These are phyloP conservation scores for Leptinotarsa tumamoca DNA, from an alignment of 2,888 invertebrate species.

Conservation along the genomic window DNA sequence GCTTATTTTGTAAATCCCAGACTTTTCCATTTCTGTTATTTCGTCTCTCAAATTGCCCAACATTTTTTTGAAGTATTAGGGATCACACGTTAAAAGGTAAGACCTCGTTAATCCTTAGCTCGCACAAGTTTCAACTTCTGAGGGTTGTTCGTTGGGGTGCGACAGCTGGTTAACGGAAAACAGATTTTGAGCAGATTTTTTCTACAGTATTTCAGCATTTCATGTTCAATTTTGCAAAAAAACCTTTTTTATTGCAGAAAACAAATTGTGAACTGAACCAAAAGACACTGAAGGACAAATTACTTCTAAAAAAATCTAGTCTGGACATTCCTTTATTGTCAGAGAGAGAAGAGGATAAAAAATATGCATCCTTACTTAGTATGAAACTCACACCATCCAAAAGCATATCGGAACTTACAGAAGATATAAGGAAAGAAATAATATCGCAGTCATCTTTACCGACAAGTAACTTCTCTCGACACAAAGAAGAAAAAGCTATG, in stretches of 20 bases:
- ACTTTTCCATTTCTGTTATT: too few species aligned
- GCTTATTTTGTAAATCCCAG: too few species aligned
- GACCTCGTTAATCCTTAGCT: too few species aligned
- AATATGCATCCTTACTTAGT: conserved; percentile 81
- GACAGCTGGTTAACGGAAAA: too few species aligned
- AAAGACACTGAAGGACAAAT: conserved; percentile 77
- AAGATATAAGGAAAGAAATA: conserved; percentile 58
- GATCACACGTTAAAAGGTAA: too few species aligned
- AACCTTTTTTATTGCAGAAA: conserved; percentile 64
- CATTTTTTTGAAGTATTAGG: too few species aligned
- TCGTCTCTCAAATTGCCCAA: too few species aligned
- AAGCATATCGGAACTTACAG: conserved; percentile 71
- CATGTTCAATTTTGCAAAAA: too few species aligned
- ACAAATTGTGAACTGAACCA: conserved; percentile 82
- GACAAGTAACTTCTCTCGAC: conserved; percentile 57
- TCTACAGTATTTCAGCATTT: too few species aligned
- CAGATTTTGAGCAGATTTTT: too few species aligned
- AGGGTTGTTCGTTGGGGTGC: too few species aligned
- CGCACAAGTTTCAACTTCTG: too few species aligned
- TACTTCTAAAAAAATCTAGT: conserved; percentile 80
- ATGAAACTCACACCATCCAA: conserved; percentile 74
- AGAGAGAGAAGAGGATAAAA: conserved; percentile 84
- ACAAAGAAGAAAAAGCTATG: conserved; percentile 61
- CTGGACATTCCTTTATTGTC: conserved; percentile 82
- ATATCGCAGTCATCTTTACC: conserved; percentile 62